These are phyloP conservation scores for Hylaeus volcanicus DNA, from an alignment of 1,140 invertebrate genomes.

Conservation along the genomic window DNA sequence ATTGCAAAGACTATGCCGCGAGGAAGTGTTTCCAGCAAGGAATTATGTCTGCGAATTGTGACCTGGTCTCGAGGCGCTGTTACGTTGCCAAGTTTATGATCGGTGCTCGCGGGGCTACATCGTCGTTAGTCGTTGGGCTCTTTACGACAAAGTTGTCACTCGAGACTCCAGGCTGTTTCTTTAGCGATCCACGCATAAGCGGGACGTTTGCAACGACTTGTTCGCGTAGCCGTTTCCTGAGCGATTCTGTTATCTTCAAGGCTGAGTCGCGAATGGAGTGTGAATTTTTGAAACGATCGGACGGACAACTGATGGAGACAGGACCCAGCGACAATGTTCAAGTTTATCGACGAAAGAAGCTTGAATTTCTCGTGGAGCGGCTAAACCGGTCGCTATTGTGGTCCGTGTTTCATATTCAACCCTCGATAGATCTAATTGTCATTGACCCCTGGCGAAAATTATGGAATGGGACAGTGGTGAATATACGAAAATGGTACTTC, in stretches of 20 bases:
- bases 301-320: neutral
- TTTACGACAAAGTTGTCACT: slow-evolving; percentile 22
- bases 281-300: neutral
- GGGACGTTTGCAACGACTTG: neutral
- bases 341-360: neutral
- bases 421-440: slow-evolving; percentile 10
- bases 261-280: neutral
- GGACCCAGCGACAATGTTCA: neutral
- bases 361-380: neutral
- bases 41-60: slow-evolving; percentile 24
- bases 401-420: slow-evolving; percentile 38
- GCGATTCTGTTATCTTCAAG: neutral
- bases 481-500: too few species aligned
- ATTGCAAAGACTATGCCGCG: slow-evolving; percentile 25
- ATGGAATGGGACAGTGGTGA: too few species aligned
- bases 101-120: neutral
- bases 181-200: neutral
- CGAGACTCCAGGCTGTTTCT: neutral
- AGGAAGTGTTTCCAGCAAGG: slow-evolving; percentile 6
- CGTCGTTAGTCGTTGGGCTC: slow-evolving; percentile 15
- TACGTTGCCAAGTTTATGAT: slow-evolving; percentile 19
- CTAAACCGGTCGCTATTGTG: too few species aligned
- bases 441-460: slow-evolving; percentile 30
- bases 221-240: neutral
- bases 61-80: slow-evolving; percentile 11